These are phyloP conservation scores for Ophioderma brevispina DNA, from an alignment of 35 echinoderm and acorn worm genomes.

Conservation along the genomic window DNA sequence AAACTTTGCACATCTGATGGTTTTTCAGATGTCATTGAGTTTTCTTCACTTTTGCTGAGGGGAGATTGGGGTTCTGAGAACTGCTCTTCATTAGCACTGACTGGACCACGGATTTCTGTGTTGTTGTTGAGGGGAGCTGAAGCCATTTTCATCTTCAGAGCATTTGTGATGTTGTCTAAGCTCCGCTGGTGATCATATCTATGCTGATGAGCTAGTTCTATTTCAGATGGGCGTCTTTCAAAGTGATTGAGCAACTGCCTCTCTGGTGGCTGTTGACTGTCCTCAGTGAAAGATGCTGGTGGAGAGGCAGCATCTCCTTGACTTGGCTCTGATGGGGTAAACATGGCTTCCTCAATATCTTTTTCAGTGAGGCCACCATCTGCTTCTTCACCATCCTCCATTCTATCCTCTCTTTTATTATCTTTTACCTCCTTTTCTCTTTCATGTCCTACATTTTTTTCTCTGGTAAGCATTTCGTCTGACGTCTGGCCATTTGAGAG, in stretches of 20 bases:
- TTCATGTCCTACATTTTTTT: not conserved
- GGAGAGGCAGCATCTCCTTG: not conserved
- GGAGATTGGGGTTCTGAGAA: constrained; percentile 16
- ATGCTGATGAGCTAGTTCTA: not conserved
- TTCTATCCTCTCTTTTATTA: not conserved
- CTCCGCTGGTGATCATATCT: not conserved
- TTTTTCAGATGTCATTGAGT: constrained; percentile 9
- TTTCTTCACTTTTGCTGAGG: constrained; percentile 21
- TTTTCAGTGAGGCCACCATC: not conserved
- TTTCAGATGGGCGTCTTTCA: not conserved
- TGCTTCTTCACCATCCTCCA: not conserved
- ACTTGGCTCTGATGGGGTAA: not conserved
- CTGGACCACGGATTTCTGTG: not conserved
- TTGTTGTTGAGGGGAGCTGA: not conserved
- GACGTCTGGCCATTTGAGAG: not conserved
- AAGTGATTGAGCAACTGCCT: too few relatives aligned
- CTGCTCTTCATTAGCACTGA: not conserved
- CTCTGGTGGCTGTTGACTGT: not conserved
- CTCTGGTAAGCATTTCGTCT: not conserved
- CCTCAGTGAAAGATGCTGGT: not conserved
- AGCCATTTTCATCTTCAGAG: not conserved
- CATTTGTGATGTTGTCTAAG: not conserved
- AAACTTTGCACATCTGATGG: not conserved
- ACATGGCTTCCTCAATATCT: not conserved
- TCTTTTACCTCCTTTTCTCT: not conserved